Percentiles rank a stretch among this genome's conserved stretches.
Conservation (phyloP, 2,113 vertebrate genomes). For the Naja naja region DNA sequence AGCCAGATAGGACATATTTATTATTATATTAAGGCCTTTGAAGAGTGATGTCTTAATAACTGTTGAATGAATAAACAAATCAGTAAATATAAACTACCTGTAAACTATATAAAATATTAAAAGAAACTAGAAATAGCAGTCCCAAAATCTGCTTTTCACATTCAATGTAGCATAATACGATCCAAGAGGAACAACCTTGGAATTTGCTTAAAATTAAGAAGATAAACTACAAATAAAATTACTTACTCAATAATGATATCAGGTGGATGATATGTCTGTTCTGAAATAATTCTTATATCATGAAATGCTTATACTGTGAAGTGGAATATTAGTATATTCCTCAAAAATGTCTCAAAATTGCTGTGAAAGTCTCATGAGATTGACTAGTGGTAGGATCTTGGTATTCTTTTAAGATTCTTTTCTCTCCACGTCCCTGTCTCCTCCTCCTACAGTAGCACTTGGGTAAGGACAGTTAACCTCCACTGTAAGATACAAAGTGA, state of each 20-base stretch:
- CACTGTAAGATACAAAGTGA: not conserved
- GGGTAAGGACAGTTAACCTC: not conserved
- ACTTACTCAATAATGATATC: not conserved
- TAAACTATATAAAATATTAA: conserved; percentile 11
- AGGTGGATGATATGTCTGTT: no score
- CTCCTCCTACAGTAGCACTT: not conserved
- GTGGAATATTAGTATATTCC: not conserved
- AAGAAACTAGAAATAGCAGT: conserved; percentile 19
- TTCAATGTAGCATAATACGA: not conserved
- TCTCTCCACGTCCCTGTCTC: not conserved
- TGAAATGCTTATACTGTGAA: not conserved
- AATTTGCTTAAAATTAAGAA: not conserved
- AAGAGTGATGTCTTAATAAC: conserved; percentile 19
- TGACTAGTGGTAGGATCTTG: not conserved
- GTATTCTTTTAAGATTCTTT: not conserved
- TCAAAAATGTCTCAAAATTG: not conserved
- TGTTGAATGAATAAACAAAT: conserved; percentile 42
- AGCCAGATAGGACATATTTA: conserved; percentile 2
- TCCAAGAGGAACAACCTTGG: not conserved
- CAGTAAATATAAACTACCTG: conserved; percentile 24
- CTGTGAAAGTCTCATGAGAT: not conserved
- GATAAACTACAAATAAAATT: not conserved
- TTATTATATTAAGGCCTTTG: conserved; percentile 38
- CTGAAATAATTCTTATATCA: not conserved
- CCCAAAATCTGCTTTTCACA: not conserved